Evolutionary conservation across 2,797 vertebrate genomes (phyloP), one percentile per base, ranked within the genome.

Genomic region (Thripadectes ignobilis): DNA sequence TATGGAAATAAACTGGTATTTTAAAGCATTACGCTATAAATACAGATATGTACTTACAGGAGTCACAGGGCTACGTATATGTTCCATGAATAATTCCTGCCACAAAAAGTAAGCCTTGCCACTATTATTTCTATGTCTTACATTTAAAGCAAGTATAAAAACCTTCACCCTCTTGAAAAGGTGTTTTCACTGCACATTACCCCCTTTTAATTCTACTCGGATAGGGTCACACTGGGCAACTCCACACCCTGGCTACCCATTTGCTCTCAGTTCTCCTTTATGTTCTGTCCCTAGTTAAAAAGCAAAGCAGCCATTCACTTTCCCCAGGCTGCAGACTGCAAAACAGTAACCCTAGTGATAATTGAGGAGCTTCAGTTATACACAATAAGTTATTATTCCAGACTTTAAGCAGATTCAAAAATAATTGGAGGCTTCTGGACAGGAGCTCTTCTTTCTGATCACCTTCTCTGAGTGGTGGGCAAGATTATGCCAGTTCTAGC

Each of bases 341-440:
- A 78, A 94, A 88, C 14, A 81, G 55, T 5, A 76, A 54, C 27
- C 39, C 16, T n/a, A 66, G 27, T 48, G 54, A 72, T 74, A 76
- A 91, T 2, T 27, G 67, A 83, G 16, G 10, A 74, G 18, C 41
- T 91, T 79, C 89, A 83, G 52, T 71, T 49, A 85, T 3, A 85
- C 16, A 57, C 24, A 88, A 38, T 18, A 79, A 49, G 45, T 85
- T 88, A 85, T 87, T 88, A 91, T 67, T 92, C 55, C 69, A 80
- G 73, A 88, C 61, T 80, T 74, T 12, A 67, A 39, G 41, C 43
- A 95, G 52, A 88, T 89, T 88, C 55, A 73, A 88, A 92, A 82
- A 59, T 72, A 91, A 91, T 76, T 74, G 93, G 76, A 94, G 46
- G 55, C 51, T 93, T 90, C 65, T 59, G 73, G 76, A 59, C n/a